phyloP scores from a whole-genome alignment of 1,140 invertebrate species.

The Lucilia sericata region DNA sequence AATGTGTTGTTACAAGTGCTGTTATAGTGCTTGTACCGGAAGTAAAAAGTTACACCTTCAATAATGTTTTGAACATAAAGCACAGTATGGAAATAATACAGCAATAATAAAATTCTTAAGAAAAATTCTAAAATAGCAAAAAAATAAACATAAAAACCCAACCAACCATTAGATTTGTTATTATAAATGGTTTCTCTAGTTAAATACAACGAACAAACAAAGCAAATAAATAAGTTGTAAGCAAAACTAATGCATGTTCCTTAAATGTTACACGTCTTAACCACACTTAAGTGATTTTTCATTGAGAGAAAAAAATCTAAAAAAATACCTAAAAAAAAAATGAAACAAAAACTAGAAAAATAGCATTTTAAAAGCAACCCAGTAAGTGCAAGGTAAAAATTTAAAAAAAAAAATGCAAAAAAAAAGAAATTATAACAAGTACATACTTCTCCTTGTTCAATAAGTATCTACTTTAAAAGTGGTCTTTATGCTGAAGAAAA shows the following conservation, averaged over 20 bases:
- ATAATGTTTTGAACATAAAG: not conserved
- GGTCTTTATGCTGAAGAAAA: not conserved
- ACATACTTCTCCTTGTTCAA: not conserved
- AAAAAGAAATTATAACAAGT: not conserved
- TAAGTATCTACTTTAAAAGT: not conserved
- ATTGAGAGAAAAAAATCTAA: not conserved
- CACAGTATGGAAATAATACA: not conserved
- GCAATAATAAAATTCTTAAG: not conserved
- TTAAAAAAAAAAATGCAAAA: not conserved
- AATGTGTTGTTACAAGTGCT: not conserved
- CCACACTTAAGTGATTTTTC: slow-evolving; percentile 3
- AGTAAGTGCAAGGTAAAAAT: slow-evolving; percentile 12
- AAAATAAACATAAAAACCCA: not conserved
- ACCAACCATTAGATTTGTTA: not conserved
- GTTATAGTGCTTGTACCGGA: not conserved
- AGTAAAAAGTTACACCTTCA: slow-evolving; percentile 19
- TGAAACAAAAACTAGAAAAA: not conserved
- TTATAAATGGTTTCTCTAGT: not conserved
- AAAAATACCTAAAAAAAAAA: not conserved
- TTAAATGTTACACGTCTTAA: not conserved
- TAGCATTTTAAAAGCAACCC: not conserved
- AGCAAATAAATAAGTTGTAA: not conserved
- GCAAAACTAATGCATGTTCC: not conserved
- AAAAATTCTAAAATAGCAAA: not conserved
- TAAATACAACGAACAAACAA: not conserved